These are phyloP conservation scores for Acanthornis magna DNA, from an alignment of 2,797 vertebrate genomes.

Conservation along the genomic window DNA sequence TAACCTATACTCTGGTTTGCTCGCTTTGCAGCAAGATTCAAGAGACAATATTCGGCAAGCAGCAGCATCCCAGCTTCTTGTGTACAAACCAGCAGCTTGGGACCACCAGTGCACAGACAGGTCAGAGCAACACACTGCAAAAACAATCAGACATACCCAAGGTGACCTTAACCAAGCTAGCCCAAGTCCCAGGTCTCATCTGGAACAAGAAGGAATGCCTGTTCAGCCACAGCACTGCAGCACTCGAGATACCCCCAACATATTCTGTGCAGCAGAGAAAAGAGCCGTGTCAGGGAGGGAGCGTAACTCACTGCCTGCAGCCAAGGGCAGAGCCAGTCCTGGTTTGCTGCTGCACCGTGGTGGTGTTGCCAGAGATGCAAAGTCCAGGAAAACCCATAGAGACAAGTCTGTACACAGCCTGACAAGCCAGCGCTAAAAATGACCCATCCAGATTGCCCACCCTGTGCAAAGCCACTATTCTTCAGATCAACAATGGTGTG, in stretches of 20 bases:
- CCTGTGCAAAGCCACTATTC: neutral
- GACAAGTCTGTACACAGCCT: neutral
- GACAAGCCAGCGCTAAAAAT: neutral
- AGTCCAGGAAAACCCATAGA: neutral
- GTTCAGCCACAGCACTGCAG: neutral
- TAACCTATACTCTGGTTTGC: neutral
- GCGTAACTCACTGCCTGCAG: accelerated
- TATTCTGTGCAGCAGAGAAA: neutral
- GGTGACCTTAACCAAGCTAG: neutral
- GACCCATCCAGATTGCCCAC: neutral
- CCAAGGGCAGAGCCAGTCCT: neutral
- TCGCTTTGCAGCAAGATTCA: neutral
- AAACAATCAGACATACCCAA: neutral
- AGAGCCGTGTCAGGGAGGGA: accelerated
- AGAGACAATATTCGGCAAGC: neutral
- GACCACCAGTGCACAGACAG: neutral
- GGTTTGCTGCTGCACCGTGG: neutral
- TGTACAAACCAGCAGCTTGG: neutral
- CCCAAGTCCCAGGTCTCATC: neutral
- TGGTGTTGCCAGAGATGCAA: neutral
- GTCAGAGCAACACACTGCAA: neutral
- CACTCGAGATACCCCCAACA: accelerated
- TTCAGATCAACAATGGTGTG: neutral
- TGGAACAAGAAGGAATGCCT: neutral
- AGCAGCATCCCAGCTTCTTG: neutral